Conservation (phyloP, 1,140 invertebrate species). For the Dryas iulia region DNA sequence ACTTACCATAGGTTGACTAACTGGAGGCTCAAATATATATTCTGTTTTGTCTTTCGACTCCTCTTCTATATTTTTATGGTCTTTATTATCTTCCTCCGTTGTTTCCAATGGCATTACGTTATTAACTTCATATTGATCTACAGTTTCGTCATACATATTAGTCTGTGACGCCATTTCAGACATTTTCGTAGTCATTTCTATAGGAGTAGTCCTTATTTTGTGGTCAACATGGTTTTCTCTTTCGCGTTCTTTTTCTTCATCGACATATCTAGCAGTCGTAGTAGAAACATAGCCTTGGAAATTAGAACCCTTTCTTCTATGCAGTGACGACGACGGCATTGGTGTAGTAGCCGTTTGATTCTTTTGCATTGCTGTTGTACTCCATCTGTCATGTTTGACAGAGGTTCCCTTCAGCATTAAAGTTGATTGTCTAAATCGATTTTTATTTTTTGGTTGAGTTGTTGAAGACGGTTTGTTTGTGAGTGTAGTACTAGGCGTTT, state of each 20-base stretch:
- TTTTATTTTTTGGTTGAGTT: conserved; percentile 52
- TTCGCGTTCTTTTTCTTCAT: conserved; percentile 35
- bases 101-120: conserved; percentile 36
- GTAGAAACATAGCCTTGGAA: conserved; percentile 62
- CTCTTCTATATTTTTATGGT: conserved; percentile 35
- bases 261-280: conserved; percentile 34
- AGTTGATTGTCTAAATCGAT: conserved; percentile 67
- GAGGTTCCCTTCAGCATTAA: conserved; percentile 67
- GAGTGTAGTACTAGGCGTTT: conserved; percentile 34
- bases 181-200: conserved; percentile 15
- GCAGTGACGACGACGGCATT: conserved; percentile 25
- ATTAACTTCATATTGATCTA: conserved; percentile 36
- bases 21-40: conserved; percentile 57
- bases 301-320: conserved; percentile 66
- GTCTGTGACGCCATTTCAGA: conserved; percentile 19
- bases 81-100: conserved; percentile 30
- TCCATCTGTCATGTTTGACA: conserved; percentile 70
- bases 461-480: conserved; percentile 24
- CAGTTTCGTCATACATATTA: conserved; percentile 29
- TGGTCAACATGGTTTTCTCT: conserved; percentile 40
- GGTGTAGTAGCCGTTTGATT: conserved; percentile 38
- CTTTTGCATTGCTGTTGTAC: conserved; percentile 37
- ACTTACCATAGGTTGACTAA: not conserved
- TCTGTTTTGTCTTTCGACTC: conserved; percentile 53
- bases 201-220: conserved; percentile 11